Percentiles rank a stretch among this genome's conserved stretches.
Conservation (phyloP, 2,113 vertebrate genomes). For the Eulemur macaco region DNA sequence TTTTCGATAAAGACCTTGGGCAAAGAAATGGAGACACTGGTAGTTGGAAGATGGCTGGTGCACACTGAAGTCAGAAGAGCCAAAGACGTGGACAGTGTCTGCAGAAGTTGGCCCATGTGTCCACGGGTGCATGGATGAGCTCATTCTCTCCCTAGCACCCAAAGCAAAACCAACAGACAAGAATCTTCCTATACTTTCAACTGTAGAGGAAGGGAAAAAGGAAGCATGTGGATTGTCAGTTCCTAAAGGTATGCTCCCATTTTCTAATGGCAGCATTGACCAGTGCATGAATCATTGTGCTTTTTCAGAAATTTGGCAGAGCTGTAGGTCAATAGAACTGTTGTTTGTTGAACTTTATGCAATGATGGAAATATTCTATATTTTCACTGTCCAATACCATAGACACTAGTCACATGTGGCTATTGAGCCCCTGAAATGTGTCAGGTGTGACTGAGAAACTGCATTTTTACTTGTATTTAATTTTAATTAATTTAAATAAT, state of each 20-base stretch:
- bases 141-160: not conserved
- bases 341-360: not conserved
- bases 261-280: not conserved
- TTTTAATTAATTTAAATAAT: not conserved
- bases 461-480: not conserved
- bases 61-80: not conserved
- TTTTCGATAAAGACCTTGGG: not conserved
- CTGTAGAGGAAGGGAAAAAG: not conserved
- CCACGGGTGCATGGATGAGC: not conserved
- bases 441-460: not conserved
- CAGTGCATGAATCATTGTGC: not conserved
- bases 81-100: not conserved
- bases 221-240: not conserved
- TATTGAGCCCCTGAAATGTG: not conserved
- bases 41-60: not conserved
- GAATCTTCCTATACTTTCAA: not conserved
- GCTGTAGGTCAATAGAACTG: not conserved
- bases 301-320: not conserved
- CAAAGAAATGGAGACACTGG: not conserved
- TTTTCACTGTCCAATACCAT: too few species aligned
- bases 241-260: not conserved
- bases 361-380: not conserved
- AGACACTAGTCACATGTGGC: not conserved
- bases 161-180: not conserved
- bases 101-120: not conserved